Conservation (phyloP, 2,113 vertebrate species). For the Xenopus tropicalis region UCB_Xtro_10.0 CM004444.2:108109001-108109500, state of each 20-base stretch:
- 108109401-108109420: slow-evolving; percentile 46
- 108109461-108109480: slow-evolving; percentile 58
- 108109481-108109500: slow-evolving; percentile 47
- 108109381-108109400: slow-evolving; percentile 36
- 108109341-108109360: slow-evolving; percentile 31
- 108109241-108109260: not conserved
- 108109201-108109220: not conserved
- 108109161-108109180: not conserved
- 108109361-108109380: slow-evolving; percentile 18
- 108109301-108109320: slow-evolving; percentile 27
- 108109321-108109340: not conserved
- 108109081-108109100: too few relatives aligned
- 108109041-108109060: too few relatives aligned
- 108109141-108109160: too few relatives aligned
- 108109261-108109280: slow-evolving; percentile 17
- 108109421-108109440: slow-evolving; percentile 51
- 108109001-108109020: too few relatives aligned
- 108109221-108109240: not conserved
- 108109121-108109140: too few relatives aligned
- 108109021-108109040: too few relatives aligned
- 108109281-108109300: slow-evolving; percentile 33
- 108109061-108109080: too few relatives aligned
- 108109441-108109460: slow-evolving; percentile 54
- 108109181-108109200: not conserved
- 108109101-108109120: too few relatives aligned